Conservation (phyloP, 2,797 vertebrate species). For the Alauda arvensis region DNA sequence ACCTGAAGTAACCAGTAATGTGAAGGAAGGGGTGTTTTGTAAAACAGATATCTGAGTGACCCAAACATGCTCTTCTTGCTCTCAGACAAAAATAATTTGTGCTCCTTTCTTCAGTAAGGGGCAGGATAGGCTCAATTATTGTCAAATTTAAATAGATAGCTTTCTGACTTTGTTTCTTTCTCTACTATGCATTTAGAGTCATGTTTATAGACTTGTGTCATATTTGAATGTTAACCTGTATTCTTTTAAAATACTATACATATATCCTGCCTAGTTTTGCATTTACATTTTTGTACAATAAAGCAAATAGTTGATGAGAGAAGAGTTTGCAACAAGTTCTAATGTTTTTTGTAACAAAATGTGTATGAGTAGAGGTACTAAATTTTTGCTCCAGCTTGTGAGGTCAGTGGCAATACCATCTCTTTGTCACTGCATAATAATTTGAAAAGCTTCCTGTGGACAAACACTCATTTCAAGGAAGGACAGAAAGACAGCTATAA, state of each 20-base stretch:
- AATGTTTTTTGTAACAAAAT: background rate
- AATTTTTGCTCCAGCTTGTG: background rate
- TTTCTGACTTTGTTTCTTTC: background rate
- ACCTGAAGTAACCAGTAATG: background rate
- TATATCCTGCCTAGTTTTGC: background rate
- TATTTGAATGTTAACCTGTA: background rate
- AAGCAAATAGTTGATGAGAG: background rate
- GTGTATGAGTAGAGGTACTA: background rate
- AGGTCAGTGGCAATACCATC: background rate
- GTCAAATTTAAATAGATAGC: background rate
- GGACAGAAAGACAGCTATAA: background rate
- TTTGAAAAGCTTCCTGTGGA: background rate
- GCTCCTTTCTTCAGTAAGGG: background rate
- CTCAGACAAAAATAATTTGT: background rate
- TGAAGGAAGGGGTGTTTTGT: background rate
- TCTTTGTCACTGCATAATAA: background rate
- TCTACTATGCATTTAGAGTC: background rate
- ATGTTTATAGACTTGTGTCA: background rate
- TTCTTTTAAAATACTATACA: background rate
- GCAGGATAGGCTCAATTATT: background rate
- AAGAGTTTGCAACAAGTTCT: background rate
- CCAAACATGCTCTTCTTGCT: fast-evolving
- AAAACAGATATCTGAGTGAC: background rate
- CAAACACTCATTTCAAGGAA: background rate
- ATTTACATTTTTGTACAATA: background rate